Percentiles rank a stretch among this genome's conserved stretches.
These are phyloP conservation scores for Peribatodes rhomboidaria DNA, from an alignment of 2,888 invertebrate genomes.

Conservation along the genomic window DNA sequence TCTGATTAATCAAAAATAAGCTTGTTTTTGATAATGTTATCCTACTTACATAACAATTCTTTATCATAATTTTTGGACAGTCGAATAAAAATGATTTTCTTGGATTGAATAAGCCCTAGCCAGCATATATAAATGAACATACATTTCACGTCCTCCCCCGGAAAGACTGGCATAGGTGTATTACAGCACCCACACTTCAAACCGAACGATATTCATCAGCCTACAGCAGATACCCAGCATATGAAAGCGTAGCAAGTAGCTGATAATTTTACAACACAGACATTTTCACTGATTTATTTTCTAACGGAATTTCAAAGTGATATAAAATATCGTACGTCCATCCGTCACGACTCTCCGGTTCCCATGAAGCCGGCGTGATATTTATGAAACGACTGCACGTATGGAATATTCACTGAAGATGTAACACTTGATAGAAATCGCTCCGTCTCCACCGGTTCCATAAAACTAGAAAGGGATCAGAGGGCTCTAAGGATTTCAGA, in stretches of 20 bases:
- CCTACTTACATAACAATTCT: no score
- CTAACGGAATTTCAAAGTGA: constrained; percentile 28
- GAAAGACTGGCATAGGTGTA: no score
- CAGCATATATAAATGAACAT: no score
- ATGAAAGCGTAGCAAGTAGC: background rate
- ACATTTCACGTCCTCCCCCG: no score
- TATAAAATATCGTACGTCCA: constrained; percentile 28
- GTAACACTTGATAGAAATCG: constrained; percentile 24
- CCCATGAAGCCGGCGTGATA: constrained; percentile 49
- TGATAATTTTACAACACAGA: background rate
- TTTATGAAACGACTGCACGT: constrained; percentile 54
- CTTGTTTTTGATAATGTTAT: no score
- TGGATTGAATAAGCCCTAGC: no score
- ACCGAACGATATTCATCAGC: no score
- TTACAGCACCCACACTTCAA: no score
- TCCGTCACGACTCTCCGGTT: constrained; percentile 46
- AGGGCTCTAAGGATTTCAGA: background rate
- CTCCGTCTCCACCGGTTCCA: background rate
- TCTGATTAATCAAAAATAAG: no score
- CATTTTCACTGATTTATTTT: background rate
- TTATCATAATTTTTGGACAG: no score
- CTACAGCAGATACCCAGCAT: no score
- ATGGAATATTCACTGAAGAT: constrained; percentile 48
- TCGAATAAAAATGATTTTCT: no score
- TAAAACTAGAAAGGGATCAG: constrained; percentile 10